Percentiles rank a stretch among this genome's conserved stretches.
phyloP scores from a whole-genome alignment of 1,140 invertebrate species.

The Saccostrea glomerata region DNA sequence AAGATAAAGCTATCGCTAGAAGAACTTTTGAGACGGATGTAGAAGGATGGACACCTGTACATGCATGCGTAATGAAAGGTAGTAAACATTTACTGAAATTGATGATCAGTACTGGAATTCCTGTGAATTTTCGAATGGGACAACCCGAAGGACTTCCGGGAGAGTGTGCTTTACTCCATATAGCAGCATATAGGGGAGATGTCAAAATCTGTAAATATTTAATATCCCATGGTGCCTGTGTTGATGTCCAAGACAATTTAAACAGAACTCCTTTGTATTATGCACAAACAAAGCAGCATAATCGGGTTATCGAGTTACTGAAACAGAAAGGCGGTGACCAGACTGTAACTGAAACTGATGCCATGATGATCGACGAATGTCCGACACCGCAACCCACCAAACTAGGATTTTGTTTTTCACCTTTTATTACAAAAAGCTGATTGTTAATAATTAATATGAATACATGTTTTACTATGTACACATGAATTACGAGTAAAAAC shows the following conservation, averaged over 20 bases:
- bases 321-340: conserved; percentile 60
- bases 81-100: conserved; percentile 68
- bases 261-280: conserved; percentile 64
- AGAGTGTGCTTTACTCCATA: conserved; percentile 63
- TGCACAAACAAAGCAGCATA: conserved; percentile 53
- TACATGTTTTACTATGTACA: too few relatives aligned
- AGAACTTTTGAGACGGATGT: conserved; percentile 63
- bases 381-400: conserved; percentile 56
- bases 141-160: conserved; percentile 68
- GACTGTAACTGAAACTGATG: conserved; percentile 40
- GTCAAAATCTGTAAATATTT: conserved; percentile 64
- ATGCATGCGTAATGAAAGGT: conserved; percentile 68
- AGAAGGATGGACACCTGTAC: conserved; percentile 72
- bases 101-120: conserved; percentile 66
- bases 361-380: conserved; percentile 46
- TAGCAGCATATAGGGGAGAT: conserved; percentile 66
- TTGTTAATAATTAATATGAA: too few relatives aligned
- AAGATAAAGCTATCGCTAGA: conserved; percentile 53
- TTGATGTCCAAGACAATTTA: conserved; percentile 62
- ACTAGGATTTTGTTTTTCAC: conserved; percentile 62
- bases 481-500: too few relatives aligned
- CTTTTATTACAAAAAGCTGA: background rate
- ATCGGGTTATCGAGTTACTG: conserved; percentile 54
- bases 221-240: conserved; percentile 61
- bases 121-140: conserved; percentile 67